Evolutionary conservation across 2,888 invertebrate genomes (phyloP).

Genomic region (Limnephilus auricula): DNA sequence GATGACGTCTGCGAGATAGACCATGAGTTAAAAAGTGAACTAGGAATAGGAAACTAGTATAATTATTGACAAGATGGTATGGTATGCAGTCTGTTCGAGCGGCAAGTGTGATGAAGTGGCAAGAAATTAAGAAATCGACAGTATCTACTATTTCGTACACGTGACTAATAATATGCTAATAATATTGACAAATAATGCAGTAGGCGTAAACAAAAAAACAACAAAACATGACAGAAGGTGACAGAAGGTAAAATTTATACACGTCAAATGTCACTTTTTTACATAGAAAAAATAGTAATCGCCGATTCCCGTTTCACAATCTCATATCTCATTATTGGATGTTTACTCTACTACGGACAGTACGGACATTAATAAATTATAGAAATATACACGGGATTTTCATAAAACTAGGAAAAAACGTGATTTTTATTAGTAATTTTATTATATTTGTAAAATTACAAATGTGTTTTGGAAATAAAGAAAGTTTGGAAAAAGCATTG

Average conservation of each 20-base stretch:
- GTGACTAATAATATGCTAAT: not conserved
- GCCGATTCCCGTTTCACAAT: not conserved
- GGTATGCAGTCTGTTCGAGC: not conserved
- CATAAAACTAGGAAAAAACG: too few species aligned
- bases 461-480: not conserved
- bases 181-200: not conserved
- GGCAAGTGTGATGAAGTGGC: not conserved
- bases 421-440: too few species aligned
- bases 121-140: not conserved
- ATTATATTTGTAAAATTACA: not conserved
- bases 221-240: too few species aligned
- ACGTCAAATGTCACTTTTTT: not conserved
- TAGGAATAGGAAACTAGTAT: not conserved
- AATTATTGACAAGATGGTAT: not conserved
- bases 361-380: too few species aligned
- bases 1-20: not conserved
- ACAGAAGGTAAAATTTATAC: not conserved
- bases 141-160: not conserved
- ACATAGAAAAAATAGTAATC: not conserved
- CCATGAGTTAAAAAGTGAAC: not conserved
- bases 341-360: too few species aligned
- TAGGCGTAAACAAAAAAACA: not conserved
- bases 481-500: too few species aligned
- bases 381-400: too few species aligned
- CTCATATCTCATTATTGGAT: too few species aligned